Base-by-base conservation (phyloP, 1,140 invertebrate species). In the Rhopalosiphum padi region DNA sequence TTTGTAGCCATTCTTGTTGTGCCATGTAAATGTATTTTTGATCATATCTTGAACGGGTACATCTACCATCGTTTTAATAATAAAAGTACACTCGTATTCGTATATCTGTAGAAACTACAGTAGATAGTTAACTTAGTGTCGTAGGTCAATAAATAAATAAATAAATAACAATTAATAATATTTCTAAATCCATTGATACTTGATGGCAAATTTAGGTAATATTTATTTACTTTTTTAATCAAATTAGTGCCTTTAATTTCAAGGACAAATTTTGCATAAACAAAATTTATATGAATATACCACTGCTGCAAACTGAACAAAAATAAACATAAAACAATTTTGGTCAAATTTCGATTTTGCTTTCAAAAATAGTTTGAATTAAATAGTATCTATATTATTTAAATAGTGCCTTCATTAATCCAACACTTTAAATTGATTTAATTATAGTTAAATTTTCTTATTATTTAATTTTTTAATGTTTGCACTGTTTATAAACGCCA, bases 181-280 rank as follows among this genome's bases (percentile, higher is more conserved):
- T 83, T 83, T 37, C 18, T 41, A 83, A 83, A 41, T 23, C 22
- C 82, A 83, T 83, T 41, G 8, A 41, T 41, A 41, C 2, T 41
- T 41, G 41, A 83, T 8, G 2, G 37, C 6, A 18, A 15, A 77
- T 77, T 77, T 37, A 83, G 37, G 21, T 25, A 87, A 87, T 46
- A 46, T 87, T 87, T 51, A 89, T 89, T 89, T 89, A 89, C 87
- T 89, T 53, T 30, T 51, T 53, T 89, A 89, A 89, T 89, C 48
- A 55, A 53, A 89, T 55, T 25, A 85, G 22, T 83, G 48, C 35
- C 35, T 86, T 60, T 93, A 51, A 77, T 92, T 93, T 93, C 91
- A 93, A 93, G 91, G 82, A 93, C 82, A 25, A 85, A 93, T 86
- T 93, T 53, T 53, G 82, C 91, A 93, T 93, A 93, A 93, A 93